Conservation (phyloP, 2,113 vertebrate genomes). For the Gnathonemus echidnorhynchus region DNA sequence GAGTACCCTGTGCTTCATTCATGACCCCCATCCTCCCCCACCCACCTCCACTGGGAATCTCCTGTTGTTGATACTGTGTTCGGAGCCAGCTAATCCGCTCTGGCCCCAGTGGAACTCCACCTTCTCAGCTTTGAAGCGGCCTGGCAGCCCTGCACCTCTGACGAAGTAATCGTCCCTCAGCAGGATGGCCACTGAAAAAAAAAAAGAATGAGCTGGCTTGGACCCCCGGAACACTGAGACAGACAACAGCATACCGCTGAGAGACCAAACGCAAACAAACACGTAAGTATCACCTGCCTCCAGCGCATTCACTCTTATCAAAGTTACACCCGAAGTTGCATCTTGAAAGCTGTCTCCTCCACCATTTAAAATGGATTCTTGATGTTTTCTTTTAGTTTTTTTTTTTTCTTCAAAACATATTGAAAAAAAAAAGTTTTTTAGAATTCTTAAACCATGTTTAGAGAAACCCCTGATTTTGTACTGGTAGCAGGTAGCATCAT, state of each 20-base stretch:
- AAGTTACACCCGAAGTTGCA: background rate
- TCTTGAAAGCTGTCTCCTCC: background rate
- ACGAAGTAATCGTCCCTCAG: conserved; percentile 95
- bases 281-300: background rate
- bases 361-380: background rate
- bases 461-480: background rate
- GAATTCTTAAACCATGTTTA: background rate
- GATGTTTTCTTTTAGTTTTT: background rate
- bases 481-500: background rate
- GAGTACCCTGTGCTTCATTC: background rate
- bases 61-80: conserved; percentile 89
- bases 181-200: conserved; percentile 80
- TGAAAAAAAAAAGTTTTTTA: background rate
- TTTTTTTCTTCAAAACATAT: background rate
- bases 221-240: background rate
- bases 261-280: conserved; percentile 26
- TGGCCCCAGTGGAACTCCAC: conserved; percentile 99
- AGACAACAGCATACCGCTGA: background rate
- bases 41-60: conserved; percentile 91
- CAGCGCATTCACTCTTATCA: background rate
- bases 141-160: conserved; percentile 83
- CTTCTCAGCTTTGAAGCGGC: conserved; percentile 96
- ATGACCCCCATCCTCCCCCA: conserved; percentile 2
- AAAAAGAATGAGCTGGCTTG: background rate
- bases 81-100: conserved; percentile 85